phyloP scores from a whole-genome alignment of 2,113 vertebrate species.

The Passer montanus region DNA sequence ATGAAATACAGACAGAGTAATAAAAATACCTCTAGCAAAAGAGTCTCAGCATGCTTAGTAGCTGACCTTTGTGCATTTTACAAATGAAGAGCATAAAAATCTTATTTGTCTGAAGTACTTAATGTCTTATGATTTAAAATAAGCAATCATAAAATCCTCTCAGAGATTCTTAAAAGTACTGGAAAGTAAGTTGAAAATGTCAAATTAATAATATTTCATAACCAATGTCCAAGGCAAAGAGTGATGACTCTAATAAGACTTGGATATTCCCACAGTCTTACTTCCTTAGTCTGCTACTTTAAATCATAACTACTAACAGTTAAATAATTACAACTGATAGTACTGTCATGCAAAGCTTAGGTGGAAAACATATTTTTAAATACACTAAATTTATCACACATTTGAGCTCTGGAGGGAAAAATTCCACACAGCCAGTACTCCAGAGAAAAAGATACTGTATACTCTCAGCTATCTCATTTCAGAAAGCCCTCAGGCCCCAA shows the following conservation, averaged over 20 bases:
- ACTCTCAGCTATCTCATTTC: not conserved
- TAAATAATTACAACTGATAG: not conserved
- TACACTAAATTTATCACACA: not conserved
- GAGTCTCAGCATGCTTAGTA: not conserved
- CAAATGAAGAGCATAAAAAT: not conserved
- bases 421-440: not conserved
- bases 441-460: not conserved
- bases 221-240: not conserved
- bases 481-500: constrained; percentile 18
- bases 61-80: not conserved
- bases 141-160: not conserved
- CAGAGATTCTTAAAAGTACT: not conserved
- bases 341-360: not conserved
- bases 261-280: not conserved
- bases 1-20: not conserved
- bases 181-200: not conserved
- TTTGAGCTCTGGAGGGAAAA: not conserved
- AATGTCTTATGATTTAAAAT: not conserved
- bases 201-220: not conserved
- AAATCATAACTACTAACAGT: not conserved
- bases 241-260: not conserved
- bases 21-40: not conserved
- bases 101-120: not conserved
- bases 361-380: constrained; percentile 1
- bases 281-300: not conserved